A percentile compares a stretch with the other conserved stretches of the same genome.
Conservation (phyloP, 2,888 invertebrate species). For the Cheilosia grossa region DNA sequence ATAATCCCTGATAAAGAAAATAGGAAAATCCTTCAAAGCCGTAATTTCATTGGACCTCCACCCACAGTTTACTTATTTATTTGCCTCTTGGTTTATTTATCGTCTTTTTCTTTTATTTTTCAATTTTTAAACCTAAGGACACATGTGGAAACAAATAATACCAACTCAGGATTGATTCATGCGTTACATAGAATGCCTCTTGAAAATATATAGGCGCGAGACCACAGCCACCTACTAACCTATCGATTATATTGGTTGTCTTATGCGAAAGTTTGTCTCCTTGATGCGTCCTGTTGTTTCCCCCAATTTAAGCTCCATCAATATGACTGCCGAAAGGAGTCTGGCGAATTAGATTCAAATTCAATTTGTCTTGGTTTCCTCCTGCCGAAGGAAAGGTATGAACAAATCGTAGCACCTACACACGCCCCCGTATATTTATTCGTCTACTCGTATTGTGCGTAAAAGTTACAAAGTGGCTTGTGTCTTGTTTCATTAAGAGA, state of each 20-base stretch:
- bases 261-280: conserved; percentile 11
- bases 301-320: not conserved
- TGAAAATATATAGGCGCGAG: not conserved
- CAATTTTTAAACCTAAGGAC: not conserved
- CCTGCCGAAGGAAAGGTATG: conserved; percentile 17
- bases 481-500: conserved; percentile 34
- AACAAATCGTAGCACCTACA: not conserved
- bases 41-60: not conserved
- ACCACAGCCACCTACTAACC: conserved; percentile 1
- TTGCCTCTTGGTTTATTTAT: not conserved
- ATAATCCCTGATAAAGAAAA: too few relatives aligned
- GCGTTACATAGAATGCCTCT: not conserved
- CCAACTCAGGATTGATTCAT: not conserved
- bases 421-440: not conserved
- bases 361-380: conserved; percentile 26
- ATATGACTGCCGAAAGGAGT: not conserved
- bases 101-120: not conserved
- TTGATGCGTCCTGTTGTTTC: not conserved
- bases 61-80: not conserved
- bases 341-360: conserved; percentile 13
- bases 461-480: conserved; percentile 29
- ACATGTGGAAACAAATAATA: not conserved
- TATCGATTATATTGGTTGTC: conserved; percentile 52
- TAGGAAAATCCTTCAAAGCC: not conserved
- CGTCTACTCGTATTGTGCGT: not conserved